A percentile compares a stretch with the other conserved stretches of the same genome.
Conservation (phyloP, 2,797 vertebrate species). For the Cryptoblepharus egeriae region DNA sequence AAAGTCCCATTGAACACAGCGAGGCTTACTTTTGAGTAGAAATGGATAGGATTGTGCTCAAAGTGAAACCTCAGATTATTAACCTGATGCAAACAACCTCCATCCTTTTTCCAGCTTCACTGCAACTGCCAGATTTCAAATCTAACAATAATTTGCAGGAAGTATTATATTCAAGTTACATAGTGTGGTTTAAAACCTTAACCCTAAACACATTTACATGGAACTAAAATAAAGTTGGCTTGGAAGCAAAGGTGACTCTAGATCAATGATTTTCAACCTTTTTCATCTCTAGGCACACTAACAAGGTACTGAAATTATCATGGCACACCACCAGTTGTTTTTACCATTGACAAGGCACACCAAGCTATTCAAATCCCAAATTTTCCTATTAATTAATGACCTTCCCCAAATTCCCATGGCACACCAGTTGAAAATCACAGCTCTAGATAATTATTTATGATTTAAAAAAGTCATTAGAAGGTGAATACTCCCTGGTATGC, state of each 20-base stretch:
- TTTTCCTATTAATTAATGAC: too few species aligned
- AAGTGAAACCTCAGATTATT: slow-evolving; percentile 34
- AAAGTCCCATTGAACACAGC: too few species aligned
- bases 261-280: too few species aligned
- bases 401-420: too few species aligned
- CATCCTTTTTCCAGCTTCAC: not conserved
- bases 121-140: slow-evolving; percentile 9
- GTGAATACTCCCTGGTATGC: not conserved
- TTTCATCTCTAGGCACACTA: too few species aligned
- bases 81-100: slow-evolving; percentile 4
- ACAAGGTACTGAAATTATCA: too few species aligned
- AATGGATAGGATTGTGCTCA: too few species aligned
- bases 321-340: too few species aligned
- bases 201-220: not conserved
- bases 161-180: not conserved
- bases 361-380: too few species aligned
- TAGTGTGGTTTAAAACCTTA: not conserved
- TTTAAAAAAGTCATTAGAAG: not conserved
- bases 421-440: too few species aligned
- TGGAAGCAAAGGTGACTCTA: not conserved
- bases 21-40: too few species aligned
- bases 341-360: too few species aligned
- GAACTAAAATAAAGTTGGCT: not conserved
- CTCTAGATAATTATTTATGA: not conserved
- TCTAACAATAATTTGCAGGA: slow-evolving; percentile 3